Conservation (phyloP, 2,797 vertebrate genomes). For the Trachurus trachurus region DNA sequence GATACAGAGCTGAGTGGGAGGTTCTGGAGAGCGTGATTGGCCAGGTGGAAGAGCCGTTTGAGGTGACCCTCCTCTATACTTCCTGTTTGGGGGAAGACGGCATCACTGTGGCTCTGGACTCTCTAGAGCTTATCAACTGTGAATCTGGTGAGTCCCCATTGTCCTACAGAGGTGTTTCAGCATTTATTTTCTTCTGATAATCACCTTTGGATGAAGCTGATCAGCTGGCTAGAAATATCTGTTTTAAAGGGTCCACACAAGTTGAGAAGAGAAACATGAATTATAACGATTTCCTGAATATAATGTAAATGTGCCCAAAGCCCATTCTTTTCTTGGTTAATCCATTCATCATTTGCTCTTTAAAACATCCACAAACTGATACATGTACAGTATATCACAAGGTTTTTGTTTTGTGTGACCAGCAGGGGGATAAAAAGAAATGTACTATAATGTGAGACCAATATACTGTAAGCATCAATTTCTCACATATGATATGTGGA, state of each 20-base stretch:
- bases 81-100: conserved; percentile 74
- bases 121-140: conserved; percentile 87
- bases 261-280: not conserved
- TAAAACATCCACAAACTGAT: too few relatives aligned
- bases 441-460: not conserved
- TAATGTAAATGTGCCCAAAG: not conserved
- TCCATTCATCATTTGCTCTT: too few relatives aligned
- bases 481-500: not conserved
- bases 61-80: conserved; percentile 87
- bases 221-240: not conserved
- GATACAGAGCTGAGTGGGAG: conserved; percentile 85
- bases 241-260: not conserved
- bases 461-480: not conserved
- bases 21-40: conserved; percentile 85
- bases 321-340: too few relatives aligned
- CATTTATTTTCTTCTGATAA: not conserved
- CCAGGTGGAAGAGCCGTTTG: conserved; percentile 86
- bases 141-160: conserved; percentile 65
- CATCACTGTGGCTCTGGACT: conserved; percentile 86
- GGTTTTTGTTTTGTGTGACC: not conserved
- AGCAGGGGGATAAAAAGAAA: not conserved
- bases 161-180: not conserved
- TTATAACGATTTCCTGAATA: not conserved
- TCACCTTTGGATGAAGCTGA: not conserved
- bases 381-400: not conserved